Base-by-base conservation (phyloP, 2,888 invertebrate genomes). In the Zhengitettix transpicula region DNA sequence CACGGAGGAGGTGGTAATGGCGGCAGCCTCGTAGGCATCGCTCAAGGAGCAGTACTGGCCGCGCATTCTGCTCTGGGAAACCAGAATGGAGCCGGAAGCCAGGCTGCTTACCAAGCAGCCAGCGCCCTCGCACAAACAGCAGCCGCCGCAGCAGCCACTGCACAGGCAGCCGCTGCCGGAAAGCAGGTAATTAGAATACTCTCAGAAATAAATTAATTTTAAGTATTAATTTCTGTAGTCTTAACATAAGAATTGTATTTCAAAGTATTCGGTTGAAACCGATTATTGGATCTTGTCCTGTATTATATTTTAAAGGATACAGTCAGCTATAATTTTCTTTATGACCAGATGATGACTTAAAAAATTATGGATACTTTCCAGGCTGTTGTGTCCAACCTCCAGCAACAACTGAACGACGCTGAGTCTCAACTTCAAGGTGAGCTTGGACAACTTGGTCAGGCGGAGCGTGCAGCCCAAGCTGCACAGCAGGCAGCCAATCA, bases 81-180 rank as follows among this genome's bases (percentile, higher is more conserved):
- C 67, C 87, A 88, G 69, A 82, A 82, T 55, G 82, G 84, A 0
- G 87, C 87, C 1, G 87, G 82, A 0, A 82, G 83, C 62, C 87
- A 88, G 70, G 87, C 87, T 0, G 86, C 87, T 0, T 88, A 84
- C 67, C 82, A 85, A 8, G 87, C 87, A 0, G 86, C 87, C 73
- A 87, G 84, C 67, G 85, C 85, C 0, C 68, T 88, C 52, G 87
- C 87, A 0, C 87, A 87, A 69, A 81, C 85, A 0, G 87, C 87
- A 0, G 82, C 83, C 0, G 82, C 87, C 68, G 81, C 86, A 28
- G 28, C 28, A 28, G 28, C 28, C 28, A 28, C 28, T 28, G 28
- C 28, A 28, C 28, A 28, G 28, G 82, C 82, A 1, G 87, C 75
- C 66, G 78, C 76, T 69, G 85, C 75, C 70, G 87, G 80, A 70